phyloP scores from a whole-genome alignment of 64 coral and sea anemone species.

The Pachyseris speciosa region DNA sequence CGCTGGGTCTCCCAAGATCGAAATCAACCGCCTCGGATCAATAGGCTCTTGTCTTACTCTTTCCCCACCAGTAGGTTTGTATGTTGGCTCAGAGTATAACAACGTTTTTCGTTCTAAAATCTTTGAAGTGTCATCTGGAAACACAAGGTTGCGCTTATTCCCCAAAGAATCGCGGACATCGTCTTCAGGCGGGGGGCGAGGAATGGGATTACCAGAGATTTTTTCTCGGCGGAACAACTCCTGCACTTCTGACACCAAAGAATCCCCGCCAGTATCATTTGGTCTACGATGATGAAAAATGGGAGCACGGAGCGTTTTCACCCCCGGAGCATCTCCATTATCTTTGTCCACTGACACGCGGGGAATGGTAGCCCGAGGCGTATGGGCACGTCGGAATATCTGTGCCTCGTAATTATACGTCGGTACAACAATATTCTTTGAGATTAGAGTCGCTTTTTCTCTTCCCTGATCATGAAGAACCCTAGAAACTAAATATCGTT shows the following conservation, averaged over 20 bases:
- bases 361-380: background rate
- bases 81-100: slow-evolving; percentile 12
- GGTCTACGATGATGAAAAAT: background rate
- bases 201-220: background rate
- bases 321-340: background rate
- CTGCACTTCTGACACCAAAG: background rate
- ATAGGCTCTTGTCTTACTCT: background rate
- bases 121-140: background rate
- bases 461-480: background rate
- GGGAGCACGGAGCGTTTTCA: background rate
- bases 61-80: background rate
- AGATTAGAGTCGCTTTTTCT: background rate
- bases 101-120: slow-evolving; percentile 21
- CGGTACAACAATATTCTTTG: background rate
- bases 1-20: slow-evolving; percentile 23
- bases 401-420: background rate
- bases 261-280: background rate
- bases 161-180: background rate
- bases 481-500: background rate
- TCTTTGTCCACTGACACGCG: background rate
- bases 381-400: background rate
- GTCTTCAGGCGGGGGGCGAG: background rate
- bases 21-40: background rate
- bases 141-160: background rate
- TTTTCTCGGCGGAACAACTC: background rate